Percentiles rank a stretch among this genome's conserved stretches.
These are phyloP conservation scores for Phylloscopus trochiloides DNA, from an alignment of 2,113 vertebrate species.

Conservation along the genomic window DNA sequence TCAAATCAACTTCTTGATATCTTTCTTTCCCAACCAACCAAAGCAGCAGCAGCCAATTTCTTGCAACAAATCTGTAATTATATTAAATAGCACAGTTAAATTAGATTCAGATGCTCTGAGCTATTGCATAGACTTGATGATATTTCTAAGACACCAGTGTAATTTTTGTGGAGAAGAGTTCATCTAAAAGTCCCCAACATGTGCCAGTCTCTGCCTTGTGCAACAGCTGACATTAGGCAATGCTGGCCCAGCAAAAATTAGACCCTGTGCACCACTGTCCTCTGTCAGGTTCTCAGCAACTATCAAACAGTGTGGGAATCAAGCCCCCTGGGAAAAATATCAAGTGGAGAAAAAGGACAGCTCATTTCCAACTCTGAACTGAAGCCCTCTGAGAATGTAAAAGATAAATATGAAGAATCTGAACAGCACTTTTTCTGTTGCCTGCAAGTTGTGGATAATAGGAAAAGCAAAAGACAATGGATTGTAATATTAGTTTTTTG, in stretches of 20 bases:
- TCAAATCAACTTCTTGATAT: background rate
- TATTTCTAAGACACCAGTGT: background rate
- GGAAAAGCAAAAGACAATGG: background rate
- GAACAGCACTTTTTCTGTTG: background rate
- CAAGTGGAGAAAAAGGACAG: background rate
- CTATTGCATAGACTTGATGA: background rate
- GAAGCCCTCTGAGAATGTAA: background rate
- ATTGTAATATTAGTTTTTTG: background rate
- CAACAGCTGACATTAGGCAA: background rate
- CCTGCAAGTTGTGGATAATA: background rate
- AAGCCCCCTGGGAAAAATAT: background rate
- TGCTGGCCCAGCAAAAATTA: rapidly evolving
- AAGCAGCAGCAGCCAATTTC: background rate
- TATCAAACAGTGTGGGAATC: background rate
- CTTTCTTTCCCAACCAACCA: background rate
- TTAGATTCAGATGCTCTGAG: background rate
- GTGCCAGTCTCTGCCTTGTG: background rate
- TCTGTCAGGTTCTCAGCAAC: background rate
- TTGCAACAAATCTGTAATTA: background rate
- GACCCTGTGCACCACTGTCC: background rate
- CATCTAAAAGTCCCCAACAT: background rate
- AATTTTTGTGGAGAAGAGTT: constrained; percentile 7
- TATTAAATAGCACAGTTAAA: background rate
- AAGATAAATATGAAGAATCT: background rate
- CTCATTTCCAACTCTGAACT: background rate